phyloP scores from a whole-genome alignment of 2,113 vertebrate species.

The Elaphurus davidianus region DNA sequence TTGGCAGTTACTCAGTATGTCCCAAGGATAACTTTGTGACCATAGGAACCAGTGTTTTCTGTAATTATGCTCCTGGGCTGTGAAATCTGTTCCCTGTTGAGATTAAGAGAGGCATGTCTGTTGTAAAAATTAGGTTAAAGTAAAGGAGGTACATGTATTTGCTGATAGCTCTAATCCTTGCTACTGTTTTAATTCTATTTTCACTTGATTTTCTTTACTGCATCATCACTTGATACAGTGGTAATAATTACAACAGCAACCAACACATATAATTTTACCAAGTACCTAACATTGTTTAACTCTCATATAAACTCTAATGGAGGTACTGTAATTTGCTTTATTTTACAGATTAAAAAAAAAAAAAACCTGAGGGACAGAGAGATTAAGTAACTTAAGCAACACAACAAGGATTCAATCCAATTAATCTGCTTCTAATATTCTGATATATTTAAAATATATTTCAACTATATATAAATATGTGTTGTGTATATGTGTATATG shows the following conservation, averaged over 20 bases:
- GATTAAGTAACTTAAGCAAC: background rate
- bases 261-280: background rate
- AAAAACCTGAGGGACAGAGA: background rate
- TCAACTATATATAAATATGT: background rate
- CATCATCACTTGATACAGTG: background rate
- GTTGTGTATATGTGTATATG: background rate
- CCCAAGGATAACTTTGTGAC: slow-evolving; percentile 84
- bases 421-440: background rate
- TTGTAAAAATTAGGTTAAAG: slow-evolving; percentile 82
- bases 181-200: slow-evolving; percentile 67
- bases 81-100: slow-evolving; percentile 83
- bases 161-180: slow-evolving; percentile 73
- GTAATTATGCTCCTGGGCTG: slow-evolving; percentile 83
- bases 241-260: slow-evolving; percentile 13
- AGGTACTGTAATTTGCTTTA: background rate
- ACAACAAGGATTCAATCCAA: background rate
- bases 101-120: slow-evolving; percentile 82
- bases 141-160: slow-evolving; percentile 77
- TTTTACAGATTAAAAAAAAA: background rate
- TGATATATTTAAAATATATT: background rate
- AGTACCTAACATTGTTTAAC: slow-evolving; percentile 12
- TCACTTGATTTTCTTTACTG: slow-evolving; percentile 35
- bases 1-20: slow-evolving; percentile 78
- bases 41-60: slow-evolving; percentile 79
- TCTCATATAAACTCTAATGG: background rate